Evolutionary conservation across 2,888 invertebrate genomes (phyloP), one percentile per base, ranked within the genome.

Genomic region (Rotaria sp.): DNA sequence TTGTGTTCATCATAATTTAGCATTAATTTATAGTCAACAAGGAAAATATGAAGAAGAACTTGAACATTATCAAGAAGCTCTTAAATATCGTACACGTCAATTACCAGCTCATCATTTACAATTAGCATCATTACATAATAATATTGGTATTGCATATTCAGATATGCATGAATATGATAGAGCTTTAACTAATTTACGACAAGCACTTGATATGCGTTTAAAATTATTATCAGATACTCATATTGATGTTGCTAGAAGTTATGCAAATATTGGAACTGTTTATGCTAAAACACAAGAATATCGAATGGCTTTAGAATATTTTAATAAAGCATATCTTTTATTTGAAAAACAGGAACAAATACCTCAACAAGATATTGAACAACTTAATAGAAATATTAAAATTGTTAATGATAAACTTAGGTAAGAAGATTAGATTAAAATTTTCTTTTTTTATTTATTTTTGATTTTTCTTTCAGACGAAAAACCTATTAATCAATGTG

Each of bases 321-420:
- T 80, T 21, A 41, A 45, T 45, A 80, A 80, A 80, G 41, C 80
- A 2, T 4, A 35, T 13, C 10, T 45, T n/a, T 24, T 80, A 41
- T n/a, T 45, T 11, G n/a, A 41, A 80, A 45, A 41, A 80, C 80
- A 80, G 4, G 26, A 24, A 80, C n/a, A 8, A 80, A 41, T 80
- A 41, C 11, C 45, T 13, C 18, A 80, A n/a, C 26, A 80, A 35
- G 67, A 67, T 35, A 15, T 67, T 5, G 35, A 67, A 35, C 67
- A 67, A 35, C 15, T 67, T 30, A 35, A 67, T 30, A 35, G 15
- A 80, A 80, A 80, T n/a, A 80, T 80, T 13, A 45, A 80, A 45
- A 80, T 80, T 80, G 45, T 80, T 45, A 80, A 80, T 45, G 80
- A 80, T n/a, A 80, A 80, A 80, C 45, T 45, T 45, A 38, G 45